A percentile compares a stretch with the other conserved stretches of the same genome.
These are phyloP conservation scores for Mongoloraphidia duomilia DNA, from an alignment of 2,888 invertebrate genomes.

Conservation along the genomic window DNA sequence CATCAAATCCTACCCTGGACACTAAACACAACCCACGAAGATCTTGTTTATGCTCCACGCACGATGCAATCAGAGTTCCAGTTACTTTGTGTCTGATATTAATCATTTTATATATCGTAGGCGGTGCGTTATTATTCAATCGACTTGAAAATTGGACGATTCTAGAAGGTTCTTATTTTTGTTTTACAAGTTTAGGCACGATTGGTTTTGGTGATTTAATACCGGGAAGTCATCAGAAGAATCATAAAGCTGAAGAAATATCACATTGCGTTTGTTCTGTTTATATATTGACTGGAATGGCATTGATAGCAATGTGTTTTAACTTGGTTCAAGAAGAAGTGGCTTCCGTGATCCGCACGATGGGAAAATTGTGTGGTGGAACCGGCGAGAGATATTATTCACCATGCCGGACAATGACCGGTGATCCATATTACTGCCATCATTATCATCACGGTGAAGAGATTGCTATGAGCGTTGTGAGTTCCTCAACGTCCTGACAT, in stretches of 20 bases:
- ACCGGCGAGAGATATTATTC: slow-evolving; percentile 6
- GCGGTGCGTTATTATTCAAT: slow-evolving; percentile 81
- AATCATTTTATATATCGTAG: slow-evolving; percentile 72
- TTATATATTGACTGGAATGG: slow-evolving; percentile 73
- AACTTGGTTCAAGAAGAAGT: slow-evolving; percentile 72
- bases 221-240: slow-evolving; percentile 44
- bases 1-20: slow-evolving; percentile 26
- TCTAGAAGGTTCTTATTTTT: slow-evolving; percentile 73
- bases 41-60: slow-evolving; percentile 29
- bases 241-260: slow-evolving; percentile 39
- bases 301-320: slow-evolving; percentile 76
- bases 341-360: slow-evolving; percentile 35
- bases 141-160: slow-evolving; percentile 84
- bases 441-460: slow-evolving; percentile 24
- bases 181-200: slow-evolving; percentile 64
- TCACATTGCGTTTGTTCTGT: slow-evolving; percentile 65
- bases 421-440: background rate
- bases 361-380: slow-evolving; percentile 31
- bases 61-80: slow-evolving; percentile 58
- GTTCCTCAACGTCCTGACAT: slow-evolving; percentile 33
- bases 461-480: slow-evolving; percentile 31
- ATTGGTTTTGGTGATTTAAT: slow-evolving; percentile 72
- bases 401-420: background rate
- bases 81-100: slow-evolving; percentile 74
- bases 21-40: slow-evolving; percentile 22